phyloP scores from a whole-genome alignment of 2,113 vertebrate species.

The Siniperca knerii region DNA sequence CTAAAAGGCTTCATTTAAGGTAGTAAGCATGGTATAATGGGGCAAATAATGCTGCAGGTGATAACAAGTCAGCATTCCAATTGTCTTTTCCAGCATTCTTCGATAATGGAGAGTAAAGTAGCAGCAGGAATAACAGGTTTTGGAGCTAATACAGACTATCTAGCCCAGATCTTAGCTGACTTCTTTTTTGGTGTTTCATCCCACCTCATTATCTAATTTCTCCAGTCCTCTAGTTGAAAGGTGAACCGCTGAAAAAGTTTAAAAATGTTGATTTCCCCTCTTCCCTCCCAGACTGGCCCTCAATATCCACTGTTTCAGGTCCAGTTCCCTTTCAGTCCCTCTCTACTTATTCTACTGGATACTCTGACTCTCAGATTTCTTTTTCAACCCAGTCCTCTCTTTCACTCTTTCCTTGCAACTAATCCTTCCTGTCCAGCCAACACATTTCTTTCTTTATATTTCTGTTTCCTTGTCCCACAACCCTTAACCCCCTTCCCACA shows the following conservation, averaged over 20 bases:
- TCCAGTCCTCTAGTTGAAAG: slow-evolving; percentile 22
- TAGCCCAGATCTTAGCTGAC: not conserved
- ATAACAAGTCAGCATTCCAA: slow-evolving; percentile 66
- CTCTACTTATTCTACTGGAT: slow-evolving; percentile 31
- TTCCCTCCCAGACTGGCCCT: not conserved
- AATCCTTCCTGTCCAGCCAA: slow-evolving; percentile 42
- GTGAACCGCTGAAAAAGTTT: slow-evolving; percentile 26
- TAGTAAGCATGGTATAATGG: slow-evolving; percentile 68
- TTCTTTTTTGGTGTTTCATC: slow-evolving; percentile 13
- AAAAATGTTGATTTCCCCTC: slow-evolving; percentile 35
- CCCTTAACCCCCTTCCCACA: not conserved
- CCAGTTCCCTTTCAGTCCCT: slow-evolving; percentile 26
- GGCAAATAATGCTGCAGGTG: slow-evolving; percentile 68
- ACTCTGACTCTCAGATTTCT: slow-evolving; percentile 37
- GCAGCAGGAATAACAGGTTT: not conserved
- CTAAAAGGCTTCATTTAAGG: slow-evolving; percentile 80
- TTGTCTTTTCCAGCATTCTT: slow-evolving; percentile 58
- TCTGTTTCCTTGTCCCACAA: slow-evolving; percentile 7
- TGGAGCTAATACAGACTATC: slow-evolving; percentile 27
- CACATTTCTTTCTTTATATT: slow-evolving; percentile 10
- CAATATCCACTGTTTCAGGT: not conserved
- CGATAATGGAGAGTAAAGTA: slow-evolving; percentile 22
- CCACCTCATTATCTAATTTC: slow-evolving; percentile 5
- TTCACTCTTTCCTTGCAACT: slow-evolving; percentile 29
- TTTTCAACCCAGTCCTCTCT: slow-evolving; percentile 22